Base-by-base conservation (phyloP, 2,888 invertebrate species). In the Choreutis nemorana region DNA sequence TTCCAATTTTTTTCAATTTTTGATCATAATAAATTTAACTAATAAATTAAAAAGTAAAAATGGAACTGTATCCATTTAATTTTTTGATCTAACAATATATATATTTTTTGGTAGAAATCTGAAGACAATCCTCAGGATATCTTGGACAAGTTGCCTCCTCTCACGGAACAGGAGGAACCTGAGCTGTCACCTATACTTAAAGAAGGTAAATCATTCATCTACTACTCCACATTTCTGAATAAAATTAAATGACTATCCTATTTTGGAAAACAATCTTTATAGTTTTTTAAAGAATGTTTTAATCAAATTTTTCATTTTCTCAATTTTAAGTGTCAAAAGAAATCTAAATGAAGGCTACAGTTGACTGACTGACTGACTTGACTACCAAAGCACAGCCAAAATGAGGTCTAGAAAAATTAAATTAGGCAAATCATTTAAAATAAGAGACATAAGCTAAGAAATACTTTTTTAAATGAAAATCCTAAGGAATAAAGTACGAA, bases 131-230 rank as follows among this genome's bases (percentile, higher is more conserved):
- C 67, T 1, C 72, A 78, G 35, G 82, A 83, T 21, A 63, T 82
- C 14, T 51, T 81, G 26, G 81, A 81, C 38, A 64, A 78, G 25
- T 60, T 84, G 11, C 78, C 80, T 4, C 59, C 79, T 8, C 51
- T 80, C n/a, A 72, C 78, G 21, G 62, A 61, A 18, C 61, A 68
- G 11, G 53, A 64, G 12, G 62, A 72, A 14, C 57, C 60, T 3
- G 81, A 81, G 42, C 50, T 87, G n/a, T 83, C 85, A 13, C 78
- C 83, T 0, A 84, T 86, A 46, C 79, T 90, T 39, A 67, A 83
- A 50, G 86, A 89, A 82, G 87, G 88, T 87, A 56, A 32, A 26
- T 28, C 23, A 11, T 25, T 23, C 8, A 30, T 10, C 3, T 8
- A 13, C 4, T 9, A 26, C 6, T n/a, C n/a, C n/a, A n/a, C n/a